These are phyloP conservation scores for Steinernema scapterisci DNA, from an alignment of 2,888 invertebrate genomes.

Conservation along the genomic window DNA sequence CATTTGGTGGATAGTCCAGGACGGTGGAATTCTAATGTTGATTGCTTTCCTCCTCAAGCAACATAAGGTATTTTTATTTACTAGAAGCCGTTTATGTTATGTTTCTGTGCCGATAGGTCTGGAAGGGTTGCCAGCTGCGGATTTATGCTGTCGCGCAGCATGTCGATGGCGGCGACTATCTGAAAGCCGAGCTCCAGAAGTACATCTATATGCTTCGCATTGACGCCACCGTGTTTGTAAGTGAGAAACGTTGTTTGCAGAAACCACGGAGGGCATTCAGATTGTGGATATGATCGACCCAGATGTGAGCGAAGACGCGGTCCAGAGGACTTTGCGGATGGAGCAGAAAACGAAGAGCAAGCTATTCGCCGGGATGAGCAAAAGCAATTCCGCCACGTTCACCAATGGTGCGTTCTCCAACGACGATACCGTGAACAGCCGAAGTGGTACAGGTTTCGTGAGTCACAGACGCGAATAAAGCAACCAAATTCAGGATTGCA, in stretches of 20 bases:
- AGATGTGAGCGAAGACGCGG: constrained; percentile 73
- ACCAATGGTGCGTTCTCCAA: constrained; percentile 36
- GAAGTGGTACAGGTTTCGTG: background rate
- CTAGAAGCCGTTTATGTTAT: background rate
- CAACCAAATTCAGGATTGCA: background rate
- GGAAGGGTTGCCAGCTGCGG: constrained; percentile 97
- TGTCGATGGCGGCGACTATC: constrained; percentile 77
- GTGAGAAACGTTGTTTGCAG: background rate
- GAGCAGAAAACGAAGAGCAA: constrained; percentile 76
- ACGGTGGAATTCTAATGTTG: constrained; percentile 96
- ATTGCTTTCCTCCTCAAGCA: constrained; percentile 77
- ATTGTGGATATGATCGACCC: constrained; percentile 53
- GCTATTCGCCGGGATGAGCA: constrained; percentile 4
- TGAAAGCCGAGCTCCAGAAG: constrained; percentile 97
- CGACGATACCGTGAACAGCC: constrained; percentile 37
- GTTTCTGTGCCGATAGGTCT: constrained; percentile 68
- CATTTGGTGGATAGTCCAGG: constrained; percentile 96
- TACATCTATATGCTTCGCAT: constrained; percentile 93
- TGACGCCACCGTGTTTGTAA: constrained; percentile 79
- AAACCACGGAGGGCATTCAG: constrained; percentile 37
- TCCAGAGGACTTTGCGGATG: constrained; percentile 96
- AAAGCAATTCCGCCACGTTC: constrained; percentile 12
- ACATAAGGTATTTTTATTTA: constrained; percentile 74
- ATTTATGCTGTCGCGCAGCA: constrained; percentile 99
- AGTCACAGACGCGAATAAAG: background rate